Percentiles rank a stretch among this genome's conserved stretches.
Conservation (phyloP, 1,140 invertebrate species). For the Eueides isabella region DNA sequence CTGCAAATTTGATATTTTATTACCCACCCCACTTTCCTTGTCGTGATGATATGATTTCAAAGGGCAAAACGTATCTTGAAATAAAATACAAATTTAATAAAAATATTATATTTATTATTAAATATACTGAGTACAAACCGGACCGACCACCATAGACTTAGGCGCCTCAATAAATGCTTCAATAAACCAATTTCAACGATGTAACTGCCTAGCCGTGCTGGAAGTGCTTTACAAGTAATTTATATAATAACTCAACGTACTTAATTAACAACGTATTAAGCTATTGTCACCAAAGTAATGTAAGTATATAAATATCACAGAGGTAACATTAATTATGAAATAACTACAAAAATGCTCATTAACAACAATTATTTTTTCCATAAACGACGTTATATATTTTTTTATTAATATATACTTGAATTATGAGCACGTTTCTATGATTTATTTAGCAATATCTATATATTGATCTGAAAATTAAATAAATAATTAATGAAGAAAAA, state of each 20-base stretch:
- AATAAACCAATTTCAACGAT: constrained; percentile 44
- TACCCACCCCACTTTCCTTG: background rate
- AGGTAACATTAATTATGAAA: constrained; percentile 39
- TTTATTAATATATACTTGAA: background rate
- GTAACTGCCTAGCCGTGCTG: constrained; percentile 55
- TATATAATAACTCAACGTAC: background rate
- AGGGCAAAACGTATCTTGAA: background rate
- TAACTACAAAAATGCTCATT: constrained; percentile 6
- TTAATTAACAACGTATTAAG: constrained; percentile 46
- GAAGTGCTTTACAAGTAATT: background rate
- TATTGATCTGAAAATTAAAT: too few species aligned
- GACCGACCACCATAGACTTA: constrained; percentile 45
- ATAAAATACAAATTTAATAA: constrained; percentile 54
- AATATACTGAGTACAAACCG: constrained; percentile 63
- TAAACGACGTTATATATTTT: background rate
- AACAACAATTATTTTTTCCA: background rate
- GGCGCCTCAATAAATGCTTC: constrained; percentile 61
- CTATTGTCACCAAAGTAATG: constrained; percentile 44
- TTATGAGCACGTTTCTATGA: background rate
- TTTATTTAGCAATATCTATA: background rate
- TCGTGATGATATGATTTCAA: too few species aligned
- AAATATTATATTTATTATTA: constrained; percentile 70
- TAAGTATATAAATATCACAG: constrained; percentile 59
- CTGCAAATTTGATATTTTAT: background rate
- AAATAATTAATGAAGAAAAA: too few species aligned